phyloP scores from a whole-genome alignment of 1,140 invertebrate species.

The Drosophila neocordata region DNA sequence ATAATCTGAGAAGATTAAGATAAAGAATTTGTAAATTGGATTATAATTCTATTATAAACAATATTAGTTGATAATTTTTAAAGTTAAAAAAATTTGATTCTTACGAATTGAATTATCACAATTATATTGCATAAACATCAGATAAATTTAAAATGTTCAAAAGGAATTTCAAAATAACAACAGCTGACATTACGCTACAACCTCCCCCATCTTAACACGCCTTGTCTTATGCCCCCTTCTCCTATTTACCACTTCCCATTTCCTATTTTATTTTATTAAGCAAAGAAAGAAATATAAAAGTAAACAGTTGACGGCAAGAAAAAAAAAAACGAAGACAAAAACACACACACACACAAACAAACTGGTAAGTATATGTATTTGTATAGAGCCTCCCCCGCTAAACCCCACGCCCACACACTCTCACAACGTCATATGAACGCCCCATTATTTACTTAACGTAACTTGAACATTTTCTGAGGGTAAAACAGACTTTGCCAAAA shows the following conservation, averaged over 20 bases:
- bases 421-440: conserved; percentile 71
- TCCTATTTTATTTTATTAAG: conserved; percentile 78
- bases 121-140: not conserved
- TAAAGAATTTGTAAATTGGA: no score
- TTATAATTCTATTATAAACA: no score
- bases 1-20: no score
- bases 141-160: not conserved
- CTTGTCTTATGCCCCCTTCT: not conserved
- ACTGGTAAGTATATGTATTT: conserved; percentile 19
- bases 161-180: conserved; percentile 6
- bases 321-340: not conserved
- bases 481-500: conserved; percentile 55
- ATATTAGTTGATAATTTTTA: no score
- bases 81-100: no score
- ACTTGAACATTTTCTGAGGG: conserved; percentile 68
- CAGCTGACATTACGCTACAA: conserved; percentile 25
- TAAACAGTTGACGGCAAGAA: conserved; percentile 73
- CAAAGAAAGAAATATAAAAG: conserved; percentile 69
- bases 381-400: conserved; percentile 22
- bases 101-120: not conserved
- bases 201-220: not conserved
- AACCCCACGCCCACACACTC: conserved; percentile 42
- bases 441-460: conserved; percentile 81
- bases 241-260: conserved; percentile 51
- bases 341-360: conserved; percentile 17